phyloP scores from a whole-genome alignment of 2,888 invertebrate species.

The Ariolimax columbianus region DNA sequence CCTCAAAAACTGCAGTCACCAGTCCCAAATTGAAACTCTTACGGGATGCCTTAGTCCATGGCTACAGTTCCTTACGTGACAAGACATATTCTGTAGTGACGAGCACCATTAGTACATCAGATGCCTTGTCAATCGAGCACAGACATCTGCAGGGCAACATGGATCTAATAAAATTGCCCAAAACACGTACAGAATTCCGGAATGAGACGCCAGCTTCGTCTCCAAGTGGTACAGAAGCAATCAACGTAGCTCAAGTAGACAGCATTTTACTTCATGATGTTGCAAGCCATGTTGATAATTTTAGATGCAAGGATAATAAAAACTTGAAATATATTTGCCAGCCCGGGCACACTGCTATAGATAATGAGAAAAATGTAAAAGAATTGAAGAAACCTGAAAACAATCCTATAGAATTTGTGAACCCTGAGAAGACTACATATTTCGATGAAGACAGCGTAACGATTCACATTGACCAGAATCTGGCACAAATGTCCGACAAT shows the following conservation, averaged over 20 bases:
- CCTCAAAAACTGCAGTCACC: too few species aligned
- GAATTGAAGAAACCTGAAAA: too few species aligned
- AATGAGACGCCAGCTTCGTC: not conserved
- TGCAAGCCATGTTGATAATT: not conserved
- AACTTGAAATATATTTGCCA: too few species aligned
- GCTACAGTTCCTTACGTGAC: not conserved
- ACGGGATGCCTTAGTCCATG: not conserved
- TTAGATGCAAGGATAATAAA: too few species aligned
- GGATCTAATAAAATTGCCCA: not conserved
- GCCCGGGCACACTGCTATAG: too few species aligned
- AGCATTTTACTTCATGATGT: not conserved
- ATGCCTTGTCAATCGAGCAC: not conserved
- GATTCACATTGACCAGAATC: too few species aligned
- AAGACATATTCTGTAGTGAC: not conserved
- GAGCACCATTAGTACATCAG: not conserved
- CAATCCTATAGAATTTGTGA: too few species aligned
- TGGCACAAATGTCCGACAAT: too few species aligned
- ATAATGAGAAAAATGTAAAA: too few species aligned
- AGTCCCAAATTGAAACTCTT: not conserved
- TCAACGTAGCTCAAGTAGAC: not conserved
- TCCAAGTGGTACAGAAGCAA: not conserved
- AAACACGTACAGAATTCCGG: not conserved
- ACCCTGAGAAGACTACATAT: too few species aligned
- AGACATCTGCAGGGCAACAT: not conserved
- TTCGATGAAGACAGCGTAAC: too few species aligned